These are phyloP conservation scores for Gulo gulo DNA, from an alignment of 2,113 vertebrate genomes.

Conservation along the genomic window DNA sequence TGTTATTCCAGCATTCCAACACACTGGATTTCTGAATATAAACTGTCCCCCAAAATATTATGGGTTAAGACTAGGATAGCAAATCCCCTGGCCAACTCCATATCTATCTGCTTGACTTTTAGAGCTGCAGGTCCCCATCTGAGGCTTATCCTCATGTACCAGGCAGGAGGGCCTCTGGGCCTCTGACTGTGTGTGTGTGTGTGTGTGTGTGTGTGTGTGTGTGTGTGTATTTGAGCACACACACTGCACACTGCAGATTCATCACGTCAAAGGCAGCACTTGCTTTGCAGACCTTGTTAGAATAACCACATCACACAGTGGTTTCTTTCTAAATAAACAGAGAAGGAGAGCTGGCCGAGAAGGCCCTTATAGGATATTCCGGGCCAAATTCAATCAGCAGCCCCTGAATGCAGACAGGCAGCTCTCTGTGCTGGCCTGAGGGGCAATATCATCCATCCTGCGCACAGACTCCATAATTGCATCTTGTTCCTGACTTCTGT, in stretches of 20 bases:
- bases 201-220: not conserved
- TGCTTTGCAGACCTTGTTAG: slow-evolving; percentile 85
- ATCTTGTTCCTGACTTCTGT: slow-evolving; percentile 86
- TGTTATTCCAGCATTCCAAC: slow-evolving; percentile 63
- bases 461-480: slow-evolving; percentile 86
- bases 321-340: slow-evolving; percentile 95
- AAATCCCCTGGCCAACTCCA: slow-evolving; percentile 80
- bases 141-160: not conserved
- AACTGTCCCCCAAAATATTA: slow-evolving; percentile 80
- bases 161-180: not conserved
- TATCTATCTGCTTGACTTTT: slow-evolving; percentile 77
- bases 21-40: slow-evolving; percentile 77
- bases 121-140: not conserved
- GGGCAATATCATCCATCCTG: slow-evolving; percentile 86
- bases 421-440: slow-evolving; percentile 82
- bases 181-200: not conserved
- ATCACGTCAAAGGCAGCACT: slow-evolving; percentile 83
- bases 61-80: slow-evolving; percentile 71
- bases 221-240: slow-evolving; percentile 43
- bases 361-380: slow-evolving; percentile 80
- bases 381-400: slow-evolving; percentile 80
- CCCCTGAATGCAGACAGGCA: slow-evolving; percentile 83
- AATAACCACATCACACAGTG: slow-evolving; percentile 90
- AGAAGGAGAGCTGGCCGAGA: slow-evolving; percentile 83
- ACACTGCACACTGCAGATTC: slow-evolving; percentile 83